These are phyloP conservation scores for Saturnia pavonia DNA, from an alignment of 2,888 invertebrate species.

Conservation along the genomic window DNA sequence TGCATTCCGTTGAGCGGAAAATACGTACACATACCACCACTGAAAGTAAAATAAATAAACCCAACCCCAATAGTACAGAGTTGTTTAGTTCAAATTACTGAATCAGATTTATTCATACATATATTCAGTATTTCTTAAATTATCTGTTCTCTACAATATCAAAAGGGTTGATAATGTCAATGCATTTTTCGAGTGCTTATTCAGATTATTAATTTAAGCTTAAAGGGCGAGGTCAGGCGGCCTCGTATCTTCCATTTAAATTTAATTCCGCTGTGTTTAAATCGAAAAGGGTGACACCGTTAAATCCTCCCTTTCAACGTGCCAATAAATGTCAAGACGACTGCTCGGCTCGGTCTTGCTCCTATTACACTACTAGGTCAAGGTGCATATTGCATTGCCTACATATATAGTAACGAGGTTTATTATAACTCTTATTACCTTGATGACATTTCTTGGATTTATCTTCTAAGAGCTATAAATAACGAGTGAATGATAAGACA, in stretches of 20 bases:
- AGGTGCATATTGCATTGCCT: constrained; percentile 10
- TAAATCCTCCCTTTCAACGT: neutral
- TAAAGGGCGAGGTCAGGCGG: neutral
- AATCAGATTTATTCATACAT: too few relatives aligned
- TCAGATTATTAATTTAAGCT: neutral
- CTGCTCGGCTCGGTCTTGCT: neutral
- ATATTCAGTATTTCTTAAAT: neutral
- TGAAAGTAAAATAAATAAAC: too few relatives aligned
- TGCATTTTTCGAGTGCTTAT: neutral
- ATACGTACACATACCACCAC: too few relatives aligned
- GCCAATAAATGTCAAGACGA: constrained; percentile 11
- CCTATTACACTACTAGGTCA: constrained; percentile 14
- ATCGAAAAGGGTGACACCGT: constrained; percentile 7
- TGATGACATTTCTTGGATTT: constrained; percentile 8
- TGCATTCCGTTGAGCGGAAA: neutral
- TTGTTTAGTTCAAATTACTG: neutral
- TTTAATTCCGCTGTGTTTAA: neutral
- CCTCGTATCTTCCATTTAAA: neutral
- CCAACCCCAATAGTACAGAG: neutral
- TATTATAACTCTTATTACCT: constrained; percentile 2
- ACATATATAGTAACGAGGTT: neutral
- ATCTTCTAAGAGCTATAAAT: neutral
- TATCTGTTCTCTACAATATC: neutral
- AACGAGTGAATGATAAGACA: neutral
- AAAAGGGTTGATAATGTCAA: neutral